Base-by-base conservation (phyloP, 2,888 invertebrate species). In the Lasioglossum figueresi region DNA sequence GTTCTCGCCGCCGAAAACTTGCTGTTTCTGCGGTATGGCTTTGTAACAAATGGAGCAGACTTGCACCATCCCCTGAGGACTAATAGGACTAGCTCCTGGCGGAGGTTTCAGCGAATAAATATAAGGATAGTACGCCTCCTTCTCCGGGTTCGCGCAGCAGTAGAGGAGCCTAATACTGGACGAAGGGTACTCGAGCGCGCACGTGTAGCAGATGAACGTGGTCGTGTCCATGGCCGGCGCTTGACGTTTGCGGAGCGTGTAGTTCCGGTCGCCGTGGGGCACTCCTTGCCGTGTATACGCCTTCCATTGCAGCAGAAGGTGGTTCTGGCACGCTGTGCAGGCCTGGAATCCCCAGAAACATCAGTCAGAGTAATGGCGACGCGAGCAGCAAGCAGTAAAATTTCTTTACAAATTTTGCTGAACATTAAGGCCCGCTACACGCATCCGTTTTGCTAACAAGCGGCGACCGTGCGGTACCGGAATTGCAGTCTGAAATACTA, bases 61-160 rank as follows among this genome's bases (percentile, higher is more conserved):
- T 96, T 98, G 97, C 90, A 98, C 98, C 97, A 98, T 97, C 91
- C 97, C 98, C 96, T 98, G 98, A 83, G 98, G 97, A 95, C 98
- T 98, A 91, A 99, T 97, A 63, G 98, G 98, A 95, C 98, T 97
- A 93, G 98, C 98, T 92, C 98, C 98, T 78, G 97, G 96, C 88
- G 97, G 98, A 83, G 98, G 97, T 95, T 97, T 97, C 93, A 98
- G 95, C 91, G 97, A 96, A 93, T 97, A 97, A 84, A 99, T 97
- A 95, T 98, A 98, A 23, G 99, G 98, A 95, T 98, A 99, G 95
- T 97, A 98, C 78, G 98, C 98, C 95, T 99, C 98, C 83, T 97
- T 96, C 93, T 98, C 98, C 0, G 97, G 97, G 95, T 98, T 98
- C 78, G 97, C 96, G 94, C 97, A 97, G 95, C 98, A 98, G 95